Conservation (phyloP, 2,113 vertebrate species). For the Oxyura jamaicensis region DNA sequence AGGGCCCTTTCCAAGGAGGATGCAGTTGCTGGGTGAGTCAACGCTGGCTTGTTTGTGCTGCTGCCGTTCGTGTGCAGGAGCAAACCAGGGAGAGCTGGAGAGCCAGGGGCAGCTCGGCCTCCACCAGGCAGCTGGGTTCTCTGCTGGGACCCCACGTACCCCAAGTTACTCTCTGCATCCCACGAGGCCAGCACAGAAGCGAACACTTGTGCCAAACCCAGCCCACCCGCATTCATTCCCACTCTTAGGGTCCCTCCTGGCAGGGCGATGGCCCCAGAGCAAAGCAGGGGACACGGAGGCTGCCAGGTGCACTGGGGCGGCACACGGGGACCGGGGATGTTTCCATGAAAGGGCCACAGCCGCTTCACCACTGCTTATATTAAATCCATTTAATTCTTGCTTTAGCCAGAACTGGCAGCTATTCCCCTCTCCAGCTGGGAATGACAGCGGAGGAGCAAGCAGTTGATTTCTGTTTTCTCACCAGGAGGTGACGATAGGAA, state of each 20-base stretch:
- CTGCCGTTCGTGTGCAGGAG: not conserved
- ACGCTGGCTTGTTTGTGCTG: not conserved
- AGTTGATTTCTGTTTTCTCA: not conserved
- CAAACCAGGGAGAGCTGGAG: not conserved
- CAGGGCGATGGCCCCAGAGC: not conserved
- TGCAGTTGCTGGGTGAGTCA: not conserved
- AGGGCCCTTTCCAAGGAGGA: not conserved
- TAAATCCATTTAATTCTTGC: not conserved
- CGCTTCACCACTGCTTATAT: fast-evolving
- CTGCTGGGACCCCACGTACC: not conserved
- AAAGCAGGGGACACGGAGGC: fast-evolving
- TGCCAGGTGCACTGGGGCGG: not conserved
- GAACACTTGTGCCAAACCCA: not conserved
- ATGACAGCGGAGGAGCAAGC: not conserved
- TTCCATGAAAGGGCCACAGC: not conserved
- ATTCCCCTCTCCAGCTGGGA: not conserved
- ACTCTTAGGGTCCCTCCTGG: not conserved
- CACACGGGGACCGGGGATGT: not conserved
- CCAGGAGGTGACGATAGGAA: not conserved
- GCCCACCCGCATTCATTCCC: not conserved
- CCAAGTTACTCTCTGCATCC: not conserved
- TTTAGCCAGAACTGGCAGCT: not conserved
- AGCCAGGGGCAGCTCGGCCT: not conserved
- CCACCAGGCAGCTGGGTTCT: not conserved
- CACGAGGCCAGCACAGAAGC: fast-evolving